Evolutionary conservation across 2,888 invertebrate species (phyloP).

Genomic region (Rhopalosiphum nymphaeae): DNA sequence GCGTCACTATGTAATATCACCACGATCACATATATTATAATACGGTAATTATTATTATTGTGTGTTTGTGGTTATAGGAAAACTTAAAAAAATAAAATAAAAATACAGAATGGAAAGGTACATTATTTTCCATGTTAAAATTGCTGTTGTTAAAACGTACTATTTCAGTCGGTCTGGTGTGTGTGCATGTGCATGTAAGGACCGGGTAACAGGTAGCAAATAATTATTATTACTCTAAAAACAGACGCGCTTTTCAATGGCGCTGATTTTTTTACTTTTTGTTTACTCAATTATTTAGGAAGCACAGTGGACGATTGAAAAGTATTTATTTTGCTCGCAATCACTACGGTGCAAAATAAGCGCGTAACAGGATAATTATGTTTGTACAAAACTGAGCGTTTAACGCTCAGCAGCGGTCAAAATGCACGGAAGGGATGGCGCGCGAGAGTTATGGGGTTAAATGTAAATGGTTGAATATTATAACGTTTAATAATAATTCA

Average conservation of each 20-base stretch:
- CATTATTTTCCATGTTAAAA: not conserved
- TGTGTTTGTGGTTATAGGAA: not conserved
- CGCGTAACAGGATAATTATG: constrained; percentile 20
- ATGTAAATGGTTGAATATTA: not conserved
- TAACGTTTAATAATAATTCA: not conserved
- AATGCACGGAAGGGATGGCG: not conserved
- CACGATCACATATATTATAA: not conserved
- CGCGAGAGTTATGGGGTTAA: not conserved
- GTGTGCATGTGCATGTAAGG: not conserved
- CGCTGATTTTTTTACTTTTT: not conserved
- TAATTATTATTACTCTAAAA: not conserved
- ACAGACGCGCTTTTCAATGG: not conserved
- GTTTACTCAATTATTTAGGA: not conserved
- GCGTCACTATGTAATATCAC: not conserved
- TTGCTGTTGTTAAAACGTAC: not conserved
- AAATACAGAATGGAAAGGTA: not conserved
- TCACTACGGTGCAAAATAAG: not conserved
- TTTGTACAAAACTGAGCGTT: constrained; percentile 38
- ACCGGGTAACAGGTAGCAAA: not conserved
- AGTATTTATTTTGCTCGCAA: constrained; percentile 47
- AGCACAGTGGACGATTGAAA: not conserved
- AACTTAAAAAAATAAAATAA: not conserved
- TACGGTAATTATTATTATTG: not conserved
- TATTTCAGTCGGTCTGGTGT: not conserved
- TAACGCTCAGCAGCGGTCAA: not conserved